phyloP scores from a whole-genome alignment of 2,888 invertebrate species.

The Ligdia adustata region DNA sequence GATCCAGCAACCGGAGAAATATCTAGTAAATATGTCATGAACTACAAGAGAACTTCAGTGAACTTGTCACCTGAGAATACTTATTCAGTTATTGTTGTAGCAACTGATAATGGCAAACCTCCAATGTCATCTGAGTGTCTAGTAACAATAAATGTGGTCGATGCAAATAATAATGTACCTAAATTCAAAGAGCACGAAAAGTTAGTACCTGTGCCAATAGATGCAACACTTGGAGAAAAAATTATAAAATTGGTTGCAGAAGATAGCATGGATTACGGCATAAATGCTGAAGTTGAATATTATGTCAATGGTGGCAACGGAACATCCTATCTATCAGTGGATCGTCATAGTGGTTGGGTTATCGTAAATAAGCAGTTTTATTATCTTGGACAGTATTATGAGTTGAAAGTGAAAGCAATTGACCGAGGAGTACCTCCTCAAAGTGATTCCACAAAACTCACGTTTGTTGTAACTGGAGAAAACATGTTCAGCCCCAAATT shows the following conservation, averaged over 20 bases:
- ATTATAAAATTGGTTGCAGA: conserved; percentile 89
- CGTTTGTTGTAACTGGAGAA: conserved; percentile 92
- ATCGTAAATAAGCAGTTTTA: conserved; percentile 85
- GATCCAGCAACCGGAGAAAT: conserved; percentile 98
- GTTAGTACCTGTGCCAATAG: conserved; percentile 92
- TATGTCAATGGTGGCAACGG: conserved; percentile 90
- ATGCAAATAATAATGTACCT: conserved; percentile 96
- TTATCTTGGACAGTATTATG: conserved; percentile 86
- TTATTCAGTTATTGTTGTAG: conserved; percentile 94
- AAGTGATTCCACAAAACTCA: conserved; percentile 89
- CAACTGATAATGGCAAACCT: conserved; percentile 97
- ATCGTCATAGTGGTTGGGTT: conserved; percentile 92
- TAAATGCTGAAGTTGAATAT: conserved; percentile 95
- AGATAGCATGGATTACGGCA: conserved; percentile 92
- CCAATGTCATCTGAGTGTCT: conserved; percentile 95
- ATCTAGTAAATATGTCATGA: conserved; percentile 91
- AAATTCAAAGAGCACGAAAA: conserved; percentile 90
- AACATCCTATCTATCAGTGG: conserved; percentile 88
- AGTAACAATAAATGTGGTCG: conserved; percentile 94
- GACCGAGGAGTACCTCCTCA: conserved; percentile 96
- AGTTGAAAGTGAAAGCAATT: conserved; percentile 88
- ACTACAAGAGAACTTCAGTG: conserved; percentile 92
- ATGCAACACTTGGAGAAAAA: conserved; percentile 87
- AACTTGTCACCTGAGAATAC: conserved; percentile 95
- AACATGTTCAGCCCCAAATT: conserved; percentile 92